These are phyloP conservation scores for Ylistrum balloti DNA, from an alignment of 1,140 invertebrate species.

Conservation along the genomic window DNA sequence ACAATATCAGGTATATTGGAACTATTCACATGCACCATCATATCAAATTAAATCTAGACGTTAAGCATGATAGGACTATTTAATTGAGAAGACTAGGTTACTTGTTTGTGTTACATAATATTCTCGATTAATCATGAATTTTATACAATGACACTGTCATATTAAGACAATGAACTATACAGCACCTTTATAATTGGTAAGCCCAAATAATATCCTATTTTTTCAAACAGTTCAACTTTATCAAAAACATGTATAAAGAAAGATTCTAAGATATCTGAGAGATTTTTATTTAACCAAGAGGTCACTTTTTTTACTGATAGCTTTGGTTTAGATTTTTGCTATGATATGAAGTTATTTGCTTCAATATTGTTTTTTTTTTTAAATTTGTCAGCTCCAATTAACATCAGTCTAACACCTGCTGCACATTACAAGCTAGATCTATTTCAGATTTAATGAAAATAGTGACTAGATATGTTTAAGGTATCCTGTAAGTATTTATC, in stretches of 20 bases:
- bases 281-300: not conserved
- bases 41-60: too few species aligned
- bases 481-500: too few species aligned
- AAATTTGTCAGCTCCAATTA: not conserved
- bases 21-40: too few species aligned
- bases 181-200: not conserved
- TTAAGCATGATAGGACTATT: not conserved
- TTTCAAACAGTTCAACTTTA: too few species aligned
- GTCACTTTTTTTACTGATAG: not conserved
- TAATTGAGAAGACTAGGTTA: not conserved
- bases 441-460: not conserved
- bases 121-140: not conserved
- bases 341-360: not conserved
- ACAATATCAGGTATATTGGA: not conserved
- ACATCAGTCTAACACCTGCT: not conserved
- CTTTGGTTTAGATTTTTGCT: not conserved
- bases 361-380: too few species aligned
- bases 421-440: not conserved
- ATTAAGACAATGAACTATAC: not conserved
- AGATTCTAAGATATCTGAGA: not conserved
- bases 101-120: not conserved
- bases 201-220: not conserved
- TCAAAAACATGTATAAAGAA: too few species aligned
- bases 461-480: too few species aligned
- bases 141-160: not conserved